phyloP scores from a whole-genome alignment of 2,888 invertebrate genomes.

The Silvanus unidentatus region DNA sequence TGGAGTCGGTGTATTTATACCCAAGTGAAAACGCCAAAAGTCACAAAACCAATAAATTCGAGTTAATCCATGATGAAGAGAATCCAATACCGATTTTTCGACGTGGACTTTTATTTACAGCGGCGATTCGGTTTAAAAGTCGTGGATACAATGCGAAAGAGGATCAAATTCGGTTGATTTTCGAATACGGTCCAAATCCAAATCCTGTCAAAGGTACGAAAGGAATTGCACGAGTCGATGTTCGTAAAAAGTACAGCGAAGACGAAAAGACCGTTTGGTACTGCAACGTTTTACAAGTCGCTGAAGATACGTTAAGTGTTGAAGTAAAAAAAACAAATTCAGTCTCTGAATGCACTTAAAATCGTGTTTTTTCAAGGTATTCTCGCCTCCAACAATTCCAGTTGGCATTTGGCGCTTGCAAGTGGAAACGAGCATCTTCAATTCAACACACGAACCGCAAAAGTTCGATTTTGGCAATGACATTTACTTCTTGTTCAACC shows the following conservation, averaged over 20 bases:
- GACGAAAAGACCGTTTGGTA: constrained; percentile 37
- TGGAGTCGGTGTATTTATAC: constrained; percentile 60
- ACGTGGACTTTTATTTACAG: constrained; percentile 66
- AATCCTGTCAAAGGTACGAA: constrained; percentile 53
- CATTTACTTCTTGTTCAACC: constrained; percentile 74
- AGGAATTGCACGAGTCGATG: constrained; percentile 41
- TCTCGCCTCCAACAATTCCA: constrained; percentile 58
- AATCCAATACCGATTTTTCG: constrained; percentile 59
- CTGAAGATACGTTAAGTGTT: constrained; percentile 40
- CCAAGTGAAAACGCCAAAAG: constrained; percentile 61
- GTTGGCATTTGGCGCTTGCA: constrained; percentile 65
- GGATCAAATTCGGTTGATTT: constrained; percentile 62
- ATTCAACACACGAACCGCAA: constrained; percentile 41
- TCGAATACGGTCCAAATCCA: constrained; percentile 60
- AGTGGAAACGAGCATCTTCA: constrained; percentile 54
- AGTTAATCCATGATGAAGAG: constrained; percentile 60
- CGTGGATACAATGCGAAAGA: constrained; percentile 54
- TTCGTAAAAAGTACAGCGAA: constrained; percentile 20
- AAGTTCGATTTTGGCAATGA: constrained; percentile 59
- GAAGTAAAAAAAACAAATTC: too few relatives aligned
- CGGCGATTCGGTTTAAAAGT: constrained; percentile 58
- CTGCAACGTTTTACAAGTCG: constrained; percentile 33
- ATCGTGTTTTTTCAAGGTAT: constrained; percentile 47
- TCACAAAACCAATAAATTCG: constrained; percentile 66
- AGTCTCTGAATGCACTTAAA: too few relatives aligned